Conservation (phyloP, 2,113 vertebrate species). For the Ginglymostoma cirratum region DNA sequence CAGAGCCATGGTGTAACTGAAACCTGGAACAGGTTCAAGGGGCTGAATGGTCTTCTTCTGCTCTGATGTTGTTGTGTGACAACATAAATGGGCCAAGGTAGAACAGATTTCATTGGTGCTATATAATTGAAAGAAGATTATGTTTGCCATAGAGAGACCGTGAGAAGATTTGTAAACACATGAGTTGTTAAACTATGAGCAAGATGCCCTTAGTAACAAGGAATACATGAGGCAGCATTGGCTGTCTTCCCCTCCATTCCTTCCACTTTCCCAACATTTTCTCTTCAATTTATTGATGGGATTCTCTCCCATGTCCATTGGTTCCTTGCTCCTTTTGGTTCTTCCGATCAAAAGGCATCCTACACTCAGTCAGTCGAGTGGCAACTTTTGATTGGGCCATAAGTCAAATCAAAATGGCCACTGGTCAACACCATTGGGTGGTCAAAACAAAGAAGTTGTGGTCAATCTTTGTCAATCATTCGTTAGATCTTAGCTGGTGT, state of each 20-base stretch:
- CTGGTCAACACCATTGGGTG: neutral
- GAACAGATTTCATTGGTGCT: neutral
- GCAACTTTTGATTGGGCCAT: neutral
- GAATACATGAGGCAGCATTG: neutral
- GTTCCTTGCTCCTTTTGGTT: neutral
- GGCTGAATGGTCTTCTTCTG: neutral
- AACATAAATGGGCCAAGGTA: neutral
- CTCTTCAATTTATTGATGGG: neutral
- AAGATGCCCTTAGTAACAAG: neutral
- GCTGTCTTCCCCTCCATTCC: neutral
- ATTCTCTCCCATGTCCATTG: neutral
- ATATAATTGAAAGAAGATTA: neutral
- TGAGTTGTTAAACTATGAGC: neutral
- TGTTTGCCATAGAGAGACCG: neutral
- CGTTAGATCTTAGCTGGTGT: too few species aligned
- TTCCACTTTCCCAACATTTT: neutral
- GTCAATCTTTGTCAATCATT: neutral
- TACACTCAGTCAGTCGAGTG: neutral
- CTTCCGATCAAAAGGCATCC: neutral
- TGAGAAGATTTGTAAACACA: neutral
- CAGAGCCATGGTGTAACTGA: neutral
- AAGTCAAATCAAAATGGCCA: neutral
- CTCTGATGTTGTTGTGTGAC: neutral
- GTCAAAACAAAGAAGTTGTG: neutral
- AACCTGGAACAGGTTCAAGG: neutral